Base-by-base conservation (phyloP, 1,140 invertebrate genomes). In the Zophobas morio region DNA sequence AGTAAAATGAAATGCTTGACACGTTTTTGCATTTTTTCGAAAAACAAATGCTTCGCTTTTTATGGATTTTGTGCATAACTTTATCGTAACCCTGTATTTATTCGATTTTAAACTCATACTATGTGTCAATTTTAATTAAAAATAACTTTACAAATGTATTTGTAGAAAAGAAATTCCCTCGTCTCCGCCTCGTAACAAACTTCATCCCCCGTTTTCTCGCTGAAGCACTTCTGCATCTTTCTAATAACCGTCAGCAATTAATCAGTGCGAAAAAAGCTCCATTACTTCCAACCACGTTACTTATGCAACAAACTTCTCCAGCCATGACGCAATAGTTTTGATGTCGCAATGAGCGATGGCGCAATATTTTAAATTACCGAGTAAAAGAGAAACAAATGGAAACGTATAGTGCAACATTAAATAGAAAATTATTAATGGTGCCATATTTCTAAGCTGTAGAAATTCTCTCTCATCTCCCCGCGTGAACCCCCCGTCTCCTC, bases 381-480 rank as follows among this genome's bases (percentile, higher is more conserved):
- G 39, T 53, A 77, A 79, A 81, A 66, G 74, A 74, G 74, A 79
- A 81, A 80, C 75, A 82, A 82, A 82, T 82, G 78, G 80, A 81
- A 82, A 83, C 77, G 80, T 80, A 83, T 82, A 83, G 81, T 80
- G 79, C 79, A 82, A 78, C 81, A 83, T 83, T 83, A 82, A 82
- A 83, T 83, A 82, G 78, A 82, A 81, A 83, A 74, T 83, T 83
- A 83, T 83, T 83, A 83, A 83, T 83, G 82, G 82, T 81, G 60
- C 80, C 76, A 81, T 83, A 83, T 82, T 82, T 83, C 81, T 80
- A 82, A 83, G 82, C 54, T 33, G 71, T 80, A 83, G 70, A 81
- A 81, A 78, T 81, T 79, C 82, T 80, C 81, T 81, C 78, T 76
- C 70, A 56, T 75, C 70, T 74, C 42, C 71, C 46, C 4, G 49